Percentiles rank a stretch among this genome's conserved stretches.
Conservation (phyloP, 1,140 invertebrate species). For the Drosophila grimshawi region DNA sequence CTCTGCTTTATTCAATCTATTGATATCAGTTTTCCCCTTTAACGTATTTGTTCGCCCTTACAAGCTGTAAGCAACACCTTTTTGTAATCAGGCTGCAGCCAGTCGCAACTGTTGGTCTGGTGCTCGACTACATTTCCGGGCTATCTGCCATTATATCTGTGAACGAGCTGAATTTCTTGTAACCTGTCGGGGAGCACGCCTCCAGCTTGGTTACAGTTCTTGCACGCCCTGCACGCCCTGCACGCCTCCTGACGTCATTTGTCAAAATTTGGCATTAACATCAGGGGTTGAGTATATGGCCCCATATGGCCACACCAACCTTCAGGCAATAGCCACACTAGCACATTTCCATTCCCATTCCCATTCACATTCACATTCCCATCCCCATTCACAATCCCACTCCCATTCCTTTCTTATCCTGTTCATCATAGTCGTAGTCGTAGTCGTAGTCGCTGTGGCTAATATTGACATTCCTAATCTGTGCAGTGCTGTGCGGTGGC, state of each 20-base stretch:
- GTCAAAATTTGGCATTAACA: slow-evolving; percentile 56
- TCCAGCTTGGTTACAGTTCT: slow-evolving; percentile 30
- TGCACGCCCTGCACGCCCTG: slow-evolving; percentile 44
- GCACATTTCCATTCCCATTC: slow-evolving; percentile 15
- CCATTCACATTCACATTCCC: too few relatives aligned
- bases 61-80: slow-evolving; percentile 31
- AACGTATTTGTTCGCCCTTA: not conserved
- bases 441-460: slow-evolving; percentile 55
- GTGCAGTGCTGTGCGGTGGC: slow-evolving; percentile 63
- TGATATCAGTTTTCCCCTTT: not conserved
- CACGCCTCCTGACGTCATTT: slow-evolving; percentile 69
- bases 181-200: slow-evolving; percentile 41
- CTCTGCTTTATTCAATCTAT: too few relatives aligned
- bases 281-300: slow-evolving; percentile 38
- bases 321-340: not conserved
- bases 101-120: slow-evolving; percentile 11
- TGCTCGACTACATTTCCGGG: slow-evolving; percentile 5
- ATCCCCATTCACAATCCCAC: not conserved
- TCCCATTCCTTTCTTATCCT: slow-evolving; percentile 9
- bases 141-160: slow-evolving; percentile 15
- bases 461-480: slow-evolving; percentile 83
- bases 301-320: not conserved
- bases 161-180: slow-evolving; percentile 21
- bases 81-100: slow-evolving; percentile 32
- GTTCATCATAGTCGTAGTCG: slow-evolving; percentile 9